These are phyloP conservation scores for Knipowitschia caucasica DNA, from an alignment of 2,797 vertebrate genomes.

Conservation along the genomic window DNA sequence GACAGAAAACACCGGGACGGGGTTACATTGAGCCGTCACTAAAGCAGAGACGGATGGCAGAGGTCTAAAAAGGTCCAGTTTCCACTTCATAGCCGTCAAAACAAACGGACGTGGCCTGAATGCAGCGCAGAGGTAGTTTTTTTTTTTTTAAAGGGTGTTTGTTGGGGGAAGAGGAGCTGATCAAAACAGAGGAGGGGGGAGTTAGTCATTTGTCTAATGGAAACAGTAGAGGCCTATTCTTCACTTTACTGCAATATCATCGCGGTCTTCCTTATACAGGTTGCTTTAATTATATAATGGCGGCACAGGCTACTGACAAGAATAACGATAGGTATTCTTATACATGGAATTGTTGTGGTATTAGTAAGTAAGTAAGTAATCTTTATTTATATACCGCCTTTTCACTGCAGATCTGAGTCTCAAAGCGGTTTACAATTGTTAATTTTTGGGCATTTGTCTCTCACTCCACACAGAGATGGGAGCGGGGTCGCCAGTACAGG, in stretches of 20 bases:
- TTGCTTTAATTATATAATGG: conserved; percentile 1
- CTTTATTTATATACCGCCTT: background rate
- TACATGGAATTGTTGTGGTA: background rate
- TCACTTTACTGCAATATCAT: conserved; percentile 30
- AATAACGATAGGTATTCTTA: background rate
- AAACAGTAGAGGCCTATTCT: conserved; percentile 18
- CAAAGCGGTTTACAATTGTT: no score
- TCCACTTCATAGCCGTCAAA: conserved; percentile 44
- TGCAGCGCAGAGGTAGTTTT: conserved; percentile 16
- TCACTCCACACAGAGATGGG: no score
- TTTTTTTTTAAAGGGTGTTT: background rate
- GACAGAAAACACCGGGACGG: conserved; percentile 68
- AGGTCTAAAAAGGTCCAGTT: conserved; percentile 5
- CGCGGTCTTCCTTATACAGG: conserved; percentile 8
- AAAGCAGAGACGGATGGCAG: conserved; percentile 39
- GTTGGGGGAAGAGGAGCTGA: conserved; percentile 15
- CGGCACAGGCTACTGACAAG: background rate
- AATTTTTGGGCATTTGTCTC: no score
- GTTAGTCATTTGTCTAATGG: conserved; percentile 74
- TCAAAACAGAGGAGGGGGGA: conserved; percentile 33
- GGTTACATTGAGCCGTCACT: conserved; percentile 35
- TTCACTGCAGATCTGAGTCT: background rate
- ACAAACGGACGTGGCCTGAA: conserved; percentile 61
- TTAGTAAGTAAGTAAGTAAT: no score
- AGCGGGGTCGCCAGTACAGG: no score